These are phyloP conservation scores for Sinopyrophorus schimmeli DNA, from an alignment of 2,888 invertebrate genomes.

Conservation along the genomic window DNA sequence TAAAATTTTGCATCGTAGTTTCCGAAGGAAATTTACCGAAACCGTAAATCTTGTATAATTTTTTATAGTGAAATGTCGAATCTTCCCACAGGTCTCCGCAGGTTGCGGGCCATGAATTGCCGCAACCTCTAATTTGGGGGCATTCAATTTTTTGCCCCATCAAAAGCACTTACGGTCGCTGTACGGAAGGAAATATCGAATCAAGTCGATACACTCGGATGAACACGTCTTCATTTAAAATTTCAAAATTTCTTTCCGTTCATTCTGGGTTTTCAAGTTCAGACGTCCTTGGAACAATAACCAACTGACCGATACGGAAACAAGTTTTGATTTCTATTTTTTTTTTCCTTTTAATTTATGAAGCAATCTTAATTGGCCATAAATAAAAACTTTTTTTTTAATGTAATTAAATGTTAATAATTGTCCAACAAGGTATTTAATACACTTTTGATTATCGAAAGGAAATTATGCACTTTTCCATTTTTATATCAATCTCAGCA, in stretches of 20 bases:
- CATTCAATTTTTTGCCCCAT: slow-evolving; percentile 34
- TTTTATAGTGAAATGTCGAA: too few relatives aligned
- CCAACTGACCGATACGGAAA: slow-evolving; percentile 42
- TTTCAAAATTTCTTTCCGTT: slow-evolving; percentile 27
- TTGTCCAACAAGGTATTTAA: too few relatives aligned
- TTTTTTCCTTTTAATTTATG: slow-evolving; percentile 12
- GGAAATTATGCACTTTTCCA: too few relatives aligned
- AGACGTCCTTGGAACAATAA: slow-evolving; percentile 41
- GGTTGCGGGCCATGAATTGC: slow-evolving; percentile 32
- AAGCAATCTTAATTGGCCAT: slow-evolving; percentile 7
- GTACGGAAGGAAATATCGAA: slow-evolving; percentile 25
- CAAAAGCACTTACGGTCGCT: slow-evolving; percentile 27
- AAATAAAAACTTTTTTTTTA: too few relatives aligned
- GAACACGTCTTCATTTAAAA: background rate
- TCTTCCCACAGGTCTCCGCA: slow-evolving; percentile 28
- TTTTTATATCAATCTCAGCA: too few relatives aligned
- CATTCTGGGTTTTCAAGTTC: slow-evolving; percentile 21
- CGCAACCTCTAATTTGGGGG: slow-evolving; percentile 37
- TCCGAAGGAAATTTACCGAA: too few relatives aligned
- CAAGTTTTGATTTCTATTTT: slow-evolving; percentile 27
- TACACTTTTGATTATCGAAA: too few relatives aligned
- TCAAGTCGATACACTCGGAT: slow-evolving; percentile 11
- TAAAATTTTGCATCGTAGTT: too few relatives aligned
- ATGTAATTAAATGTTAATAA: too few relatives aligned
- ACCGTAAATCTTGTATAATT: too few relatives aligned